phyloP scores from a whole-genome alignment of 2,113 vertebrate species.

The Protobothrops mucrosquamatus region DNA sequence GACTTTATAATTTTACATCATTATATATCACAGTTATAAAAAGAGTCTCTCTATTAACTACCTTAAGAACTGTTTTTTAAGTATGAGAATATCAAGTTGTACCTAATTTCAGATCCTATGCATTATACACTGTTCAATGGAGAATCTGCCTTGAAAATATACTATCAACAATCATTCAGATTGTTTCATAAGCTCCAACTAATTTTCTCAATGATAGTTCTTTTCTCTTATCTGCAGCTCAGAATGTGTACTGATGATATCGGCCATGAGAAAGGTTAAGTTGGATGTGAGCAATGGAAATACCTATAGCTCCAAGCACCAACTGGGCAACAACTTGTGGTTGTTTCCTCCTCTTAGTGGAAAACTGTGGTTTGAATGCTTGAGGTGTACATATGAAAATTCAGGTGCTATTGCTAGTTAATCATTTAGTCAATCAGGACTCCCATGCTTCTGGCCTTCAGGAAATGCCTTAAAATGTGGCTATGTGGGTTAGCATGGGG shows the following conservation, averaged over 20 bases:
- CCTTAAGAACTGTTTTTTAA: background rate
- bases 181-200: background rate
- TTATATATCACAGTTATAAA: background rate
- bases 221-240: background rate
- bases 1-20: background rate
- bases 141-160: background rate
- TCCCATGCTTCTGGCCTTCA: background rate
- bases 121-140: background rate
- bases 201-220: background rate
- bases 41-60: background rate
- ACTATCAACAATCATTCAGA: background rate
- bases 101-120: background rate
- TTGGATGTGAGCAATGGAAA: background rate
- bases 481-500: background rate
- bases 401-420: background rate
- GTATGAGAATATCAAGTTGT: background rate
- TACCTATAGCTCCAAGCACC: background rate
- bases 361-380: background rate
- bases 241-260: background rate
- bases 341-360: no score
- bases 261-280: background rate
- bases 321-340: background rate
- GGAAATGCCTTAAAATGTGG: background rate
- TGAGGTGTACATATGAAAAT: background rate
- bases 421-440: background rate